phyloP scores from a whole-genome alignment of 2,797 vertebrate genomes.

The Uromys caudimaculatus region DNA sequence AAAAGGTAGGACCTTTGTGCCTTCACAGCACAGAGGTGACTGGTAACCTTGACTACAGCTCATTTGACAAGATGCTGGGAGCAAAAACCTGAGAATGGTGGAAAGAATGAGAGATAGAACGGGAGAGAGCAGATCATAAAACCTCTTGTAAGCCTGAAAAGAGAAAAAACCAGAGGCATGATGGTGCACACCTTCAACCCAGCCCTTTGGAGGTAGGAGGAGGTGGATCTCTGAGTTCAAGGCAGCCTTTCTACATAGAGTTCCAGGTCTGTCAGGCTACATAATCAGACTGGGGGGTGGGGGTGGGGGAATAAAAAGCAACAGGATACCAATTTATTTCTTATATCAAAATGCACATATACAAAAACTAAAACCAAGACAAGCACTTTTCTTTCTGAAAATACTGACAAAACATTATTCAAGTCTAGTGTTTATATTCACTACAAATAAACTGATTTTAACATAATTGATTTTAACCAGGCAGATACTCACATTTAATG shows the following conservation, averaged over 20 bases:
- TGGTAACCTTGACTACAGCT: neutral
- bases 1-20: neutral
- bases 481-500: conserved; percentile 88
- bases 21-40: neutral
- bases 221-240: neutral
- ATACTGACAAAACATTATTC: conserved; percentile 20
- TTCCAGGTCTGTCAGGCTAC: neutral
- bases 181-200: neutral
- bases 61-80: neutral
- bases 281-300: neutral
- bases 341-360: neutral
- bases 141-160: neutral
- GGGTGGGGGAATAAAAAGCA: neutral
- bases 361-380: neutral
- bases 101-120: neutral
- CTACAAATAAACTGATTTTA: neutral
- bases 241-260: neutral
- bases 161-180: neutral
- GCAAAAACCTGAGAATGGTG: neutral
- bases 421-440: neutral
- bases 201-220: neutral
- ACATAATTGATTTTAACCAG: neutral
- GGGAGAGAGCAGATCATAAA: neutral
- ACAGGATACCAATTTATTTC: neutral
- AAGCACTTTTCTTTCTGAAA: conserved; percentile 22